A percentile compares a stretch with the other conserved stretches of the same genome.
These are phyloP conservation scores for Agriopis marginaria DNA, from an alignment of 2,888 invertebrate genomes.

Conservation along the genomic window DNA sequence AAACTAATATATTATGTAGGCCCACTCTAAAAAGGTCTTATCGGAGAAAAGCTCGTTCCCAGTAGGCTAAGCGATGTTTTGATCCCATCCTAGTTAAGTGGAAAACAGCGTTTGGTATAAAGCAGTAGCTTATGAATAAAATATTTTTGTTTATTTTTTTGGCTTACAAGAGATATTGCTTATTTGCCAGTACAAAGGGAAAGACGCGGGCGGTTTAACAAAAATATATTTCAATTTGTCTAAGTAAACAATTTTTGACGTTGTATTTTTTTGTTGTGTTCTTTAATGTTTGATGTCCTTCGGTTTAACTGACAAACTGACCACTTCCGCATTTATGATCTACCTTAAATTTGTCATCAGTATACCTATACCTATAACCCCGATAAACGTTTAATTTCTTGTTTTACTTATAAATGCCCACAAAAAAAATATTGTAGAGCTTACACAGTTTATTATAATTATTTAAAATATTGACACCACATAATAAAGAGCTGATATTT, in stretches of 20 bases:
- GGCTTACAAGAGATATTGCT: slow-evolving; percentile 12
- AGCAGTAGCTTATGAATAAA: slow-evolving; percentile 27
- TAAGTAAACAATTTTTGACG: neutral
- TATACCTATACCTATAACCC: too few relatives aligned
- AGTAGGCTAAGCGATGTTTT: slow-evolving; percentile 41
- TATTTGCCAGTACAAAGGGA: slow-evolving; percentile 8
- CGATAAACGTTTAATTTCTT: too few relatives aligned
- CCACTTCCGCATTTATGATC: too few relatives aligned
- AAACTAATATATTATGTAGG: slow-evolving; percentile 17
- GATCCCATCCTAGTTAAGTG: slow-evolving; percentile 48
- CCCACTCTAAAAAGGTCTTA: slow-evolving; percentile 20
- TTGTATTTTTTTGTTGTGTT: neutral
- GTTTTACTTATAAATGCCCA: too few relatives aligned
- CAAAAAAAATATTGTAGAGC: too few relatives aligned
- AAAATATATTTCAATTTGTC: neutral
- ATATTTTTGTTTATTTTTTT: slow-evolving; percentile 11
- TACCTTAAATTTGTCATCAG: too few relatives aligned
- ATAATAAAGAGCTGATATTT: too few relatives aligned
- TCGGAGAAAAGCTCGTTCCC: slow-evolving; percentile 42
- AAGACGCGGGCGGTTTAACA: slow-evolving; percentile 12
- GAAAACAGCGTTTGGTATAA: slow-evolving; percentile 41
- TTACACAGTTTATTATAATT: too few relatives aligned
- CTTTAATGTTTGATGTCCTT: too few relatives aligned
- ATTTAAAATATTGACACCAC: too few relatives aligned
- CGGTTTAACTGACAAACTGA: too few relatives aligned